Base-by-base conservation (phyloP, 2,888 invertebrate species). In the Caenorhabditis sp. region DNA sequence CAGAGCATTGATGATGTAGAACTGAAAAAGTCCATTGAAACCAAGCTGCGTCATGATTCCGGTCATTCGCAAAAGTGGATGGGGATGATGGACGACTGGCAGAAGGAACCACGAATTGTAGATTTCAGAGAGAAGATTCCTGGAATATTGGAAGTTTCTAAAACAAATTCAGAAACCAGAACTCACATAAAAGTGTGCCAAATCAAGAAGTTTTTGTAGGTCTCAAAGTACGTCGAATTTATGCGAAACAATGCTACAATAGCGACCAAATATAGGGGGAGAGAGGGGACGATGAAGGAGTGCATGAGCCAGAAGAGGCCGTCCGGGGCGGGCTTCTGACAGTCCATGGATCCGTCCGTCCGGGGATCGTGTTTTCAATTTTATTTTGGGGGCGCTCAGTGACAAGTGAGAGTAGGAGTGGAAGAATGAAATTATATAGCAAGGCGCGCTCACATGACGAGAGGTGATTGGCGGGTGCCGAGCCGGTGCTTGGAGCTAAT, bases 1-100 rank as follows among this genome's bases (percentile, higher is more conserved):
- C 0, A 66, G 27, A 2, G 30, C 30, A 15, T 56, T 56, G 9
- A 66, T 15, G 11, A 66, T 15, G 22, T 66, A 66, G 41, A 66
- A 66, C 41, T 39, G 48, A 15, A 66, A 66, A 9, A 66, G 20
- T 7, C 66, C 66, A 22, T 56, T 66, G 13, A 66, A 50, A 15
- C 56, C 66, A 5, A 48, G 27, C 11, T 48, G 45, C 6, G 56
- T 30, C 2, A 66, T 11, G 6, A 48, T 2, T 30, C 66, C 66
- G 27, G 66, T 66, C 6, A 48, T 11, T 13, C 66, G 35, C 15
- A 66, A 15, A 4, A 66, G 24, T 7, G 66, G 66, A 50, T 56
- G 50, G 17, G 66, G 66, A 20, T 56, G 30, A 27, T 66, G 66
- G 20, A 66, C 56, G 2, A 66, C 56, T 13, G 66, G 66, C 8